phyloP scores from a whole-genome alignment of 2,797 vertebrate species.

The Pteropus rufus region DNA sequence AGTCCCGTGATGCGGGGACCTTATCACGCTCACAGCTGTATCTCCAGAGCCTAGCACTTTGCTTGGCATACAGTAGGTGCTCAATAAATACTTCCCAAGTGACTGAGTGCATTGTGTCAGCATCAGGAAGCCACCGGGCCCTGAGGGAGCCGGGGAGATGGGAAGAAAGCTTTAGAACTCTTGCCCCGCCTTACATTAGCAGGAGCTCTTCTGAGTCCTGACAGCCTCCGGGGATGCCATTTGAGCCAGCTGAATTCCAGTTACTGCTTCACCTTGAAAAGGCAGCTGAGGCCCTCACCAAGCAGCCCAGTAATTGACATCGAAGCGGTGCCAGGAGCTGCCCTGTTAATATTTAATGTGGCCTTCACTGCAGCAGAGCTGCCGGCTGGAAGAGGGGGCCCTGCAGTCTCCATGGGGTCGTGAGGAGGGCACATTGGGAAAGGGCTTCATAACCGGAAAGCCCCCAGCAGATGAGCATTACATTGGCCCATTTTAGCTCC shows the following conservation, averaged over 20 bases:
- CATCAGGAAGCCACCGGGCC: not conserved
- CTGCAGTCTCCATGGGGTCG: not conserved
- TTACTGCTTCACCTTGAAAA: constrained; percentile 62
- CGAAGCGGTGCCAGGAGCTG: constrained; percentile 19
- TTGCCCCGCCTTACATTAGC: constrained; percentile 65
- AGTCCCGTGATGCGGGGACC: not conserved
- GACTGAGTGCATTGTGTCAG: not conserved
- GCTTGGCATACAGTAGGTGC: not conserved
- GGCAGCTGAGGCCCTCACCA: not conserved
- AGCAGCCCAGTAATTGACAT: constrained; percentile 40
- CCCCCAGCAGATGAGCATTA: not conserved
- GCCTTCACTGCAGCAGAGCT: constrained; percentile 8
- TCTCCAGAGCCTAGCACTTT: not conserved
- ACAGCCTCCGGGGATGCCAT: constrained; percentile 1
- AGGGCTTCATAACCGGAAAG: not conserved
- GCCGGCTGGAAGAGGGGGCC: not conserved
- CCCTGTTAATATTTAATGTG: constrained; percentile 62
- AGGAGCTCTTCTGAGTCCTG: not conserved
- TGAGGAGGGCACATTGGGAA: not conserved
- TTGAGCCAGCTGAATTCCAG: constrained; percentile 59
- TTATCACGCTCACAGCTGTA: not conserved
- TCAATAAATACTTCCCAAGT: not conserved
- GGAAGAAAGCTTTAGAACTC: constrained; percentile 25
- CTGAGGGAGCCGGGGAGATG: not conserved
- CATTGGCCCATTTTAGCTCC: not conserved